Evolutionary conservation across 2,113 vertebrate species (phyloP).

Genomic region (Prionailurus bengalensis): DNA sequence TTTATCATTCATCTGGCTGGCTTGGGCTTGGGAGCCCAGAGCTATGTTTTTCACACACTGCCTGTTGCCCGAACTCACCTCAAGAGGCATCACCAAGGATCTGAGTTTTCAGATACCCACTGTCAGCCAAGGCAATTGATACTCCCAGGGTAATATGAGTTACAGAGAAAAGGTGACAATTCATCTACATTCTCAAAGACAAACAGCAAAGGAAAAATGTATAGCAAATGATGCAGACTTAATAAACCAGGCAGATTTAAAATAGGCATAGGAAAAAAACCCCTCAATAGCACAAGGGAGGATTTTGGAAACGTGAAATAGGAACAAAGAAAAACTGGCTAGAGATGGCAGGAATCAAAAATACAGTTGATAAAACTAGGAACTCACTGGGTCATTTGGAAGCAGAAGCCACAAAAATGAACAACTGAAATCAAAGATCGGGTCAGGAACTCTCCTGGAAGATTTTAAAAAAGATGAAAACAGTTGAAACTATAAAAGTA

Average conservation of each 20-base stretch:
- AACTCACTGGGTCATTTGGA: not conserved
- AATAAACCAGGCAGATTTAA: not conserved
- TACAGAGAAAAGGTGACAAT: not conserved
- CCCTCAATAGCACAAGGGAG: not conserved
- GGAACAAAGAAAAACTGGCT: not conserved
- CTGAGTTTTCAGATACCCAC: not conserved
- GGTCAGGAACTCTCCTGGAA: not conserved
- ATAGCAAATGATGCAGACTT: not conserved
- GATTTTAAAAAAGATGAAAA: slow-evolving; percentile 46
- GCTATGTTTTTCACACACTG: not conserved
- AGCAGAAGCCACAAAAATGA: not conserved
- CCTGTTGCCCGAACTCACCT: not conserved
- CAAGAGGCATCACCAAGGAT: not conserved
- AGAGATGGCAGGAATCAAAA: not conserved
- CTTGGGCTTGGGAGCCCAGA: not conserved
- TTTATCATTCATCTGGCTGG: not conserved
- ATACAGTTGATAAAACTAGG: not conserved
- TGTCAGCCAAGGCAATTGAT: not conserved
- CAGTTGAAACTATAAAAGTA: not conserved
- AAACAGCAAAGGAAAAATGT: not conserved
- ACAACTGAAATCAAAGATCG: not conserved
- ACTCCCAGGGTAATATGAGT: not conserved
- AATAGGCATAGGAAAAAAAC: not conserved
- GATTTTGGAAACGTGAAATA: not conserved
- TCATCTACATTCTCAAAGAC: not conserved